Base-by-base conservation (phyloP, 2,113 vertebrate genomes). In the Channa argus region DNA sequence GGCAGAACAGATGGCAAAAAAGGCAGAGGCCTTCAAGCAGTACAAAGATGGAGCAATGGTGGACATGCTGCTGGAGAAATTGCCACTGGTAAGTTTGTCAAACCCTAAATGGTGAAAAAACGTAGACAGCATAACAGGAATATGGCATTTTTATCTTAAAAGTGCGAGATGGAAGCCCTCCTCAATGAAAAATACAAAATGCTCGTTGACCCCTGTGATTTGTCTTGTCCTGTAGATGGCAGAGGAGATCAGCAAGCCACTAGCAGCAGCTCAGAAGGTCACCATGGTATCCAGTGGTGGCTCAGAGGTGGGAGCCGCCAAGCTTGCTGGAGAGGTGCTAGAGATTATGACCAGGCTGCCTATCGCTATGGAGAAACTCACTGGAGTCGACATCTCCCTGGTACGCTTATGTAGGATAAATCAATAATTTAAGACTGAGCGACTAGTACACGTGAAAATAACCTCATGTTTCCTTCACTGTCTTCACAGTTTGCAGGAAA, bases 41-140 rank as follows among this genome's bases (percentile, higher is more conserved):
- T 98, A 97, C 87, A 92, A 96, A 75, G 96, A 98, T 2, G 96
- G 96, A 2, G 97, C 97, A 67, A 96, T 97, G 92, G 95, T 97
- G 80, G 96, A 97, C 80, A 96, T 98, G 96, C 92, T 98, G 88
- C 93, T 98, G 76, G 95, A 96, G 93, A 96, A 96, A 74, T 93
- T 98, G 75, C 97, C 97, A 0, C 78, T 96, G 95, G 97, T 97
- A 47, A 87, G 93, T 85, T 13, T 60, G 5, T 36, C 41, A 37
- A 11, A 39, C 37, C 24, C 24, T 24, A 24, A 24, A 24, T 24
- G 24, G 24, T 24, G 24, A 24, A 24, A 24, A 24, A 24, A 24
- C 24, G 24, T 24, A 24, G 24, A 24, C 24, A 24, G 24, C 24
- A 24, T 24, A 24, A 24, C 24, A 24, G 24, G 24, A 24, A 24